Base-by-base conservation (phyloP, 2,888 invertebrate species). In the Drosophila silvestris region DNA sequence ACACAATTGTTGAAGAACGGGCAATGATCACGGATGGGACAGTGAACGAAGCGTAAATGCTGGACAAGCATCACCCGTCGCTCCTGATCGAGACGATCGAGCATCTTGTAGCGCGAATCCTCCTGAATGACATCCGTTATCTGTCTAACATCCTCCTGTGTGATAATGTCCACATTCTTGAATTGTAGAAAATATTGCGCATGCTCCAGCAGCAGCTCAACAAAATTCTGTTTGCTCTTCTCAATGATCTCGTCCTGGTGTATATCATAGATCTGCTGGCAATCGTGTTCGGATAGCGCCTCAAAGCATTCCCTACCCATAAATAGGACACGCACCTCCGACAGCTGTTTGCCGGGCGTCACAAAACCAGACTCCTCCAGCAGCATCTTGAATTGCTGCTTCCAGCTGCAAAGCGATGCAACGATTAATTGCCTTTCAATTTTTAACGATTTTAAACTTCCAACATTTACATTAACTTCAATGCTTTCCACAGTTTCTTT, bases 231-330 rank as follows among this genome's bases (percentile, higher is more conserved):
- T 93, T 97, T 97, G 57, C 98, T 98, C 89, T 97, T 96, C 87
- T 97, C 96, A 91, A 97, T 97, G 80, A 98, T 96, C 92, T 97
- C 97, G 86, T 97, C 95, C 94, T 99, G 99, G 94, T 99, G 98
- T 83, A 97, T 96, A 88, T 98, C 98, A 93, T 99, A 99, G 83
- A 99, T 98, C 89, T 97, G 95, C 91, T 97, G 97, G 90, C 97
- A 97, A 92, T 99, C 98, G 67, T 96, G 96, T 88, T 98, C 98
- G 0, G 97, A 96, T 61, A 99, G 94, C 16, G 97, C 97, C 93
- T 98, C 98, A 93, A 97, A 99, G 92, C 98, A 98, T 93, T 98
- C 98, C 50, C 98, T 95, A 0, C 98, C 99, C 96, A 98, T 97
- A 91, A 99, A 97, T 69, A 98, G 94, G 5, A 98, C 97, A 61